Conservation (phyloP, 2,888 invertebrate genomes). For the Mesochorus sp. region DNA sequence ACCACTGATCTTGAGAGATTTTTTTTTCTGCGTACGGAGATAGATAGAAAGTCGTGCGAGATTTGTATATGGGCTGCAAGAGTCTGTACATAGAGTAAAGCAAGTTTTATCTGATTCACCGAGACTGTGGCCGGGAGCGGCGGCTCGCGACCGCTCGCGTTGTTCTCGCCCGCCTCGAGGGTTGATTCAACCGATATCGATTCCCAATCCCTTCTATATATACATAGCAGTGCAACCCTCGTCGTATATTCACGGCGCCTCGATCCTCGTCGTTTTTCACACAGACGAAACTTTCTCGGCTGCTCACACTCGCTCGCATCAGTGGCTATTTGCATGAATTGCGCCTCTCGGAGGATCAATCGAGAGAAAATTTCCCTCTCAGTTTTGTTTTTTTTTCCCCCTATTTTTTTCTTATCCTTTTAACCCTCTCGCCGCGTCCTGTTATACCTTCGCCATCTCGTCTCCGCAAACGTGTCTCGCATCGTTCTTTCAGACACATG, state of each 20-base stretch:
- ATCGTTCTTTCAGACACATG: no score
- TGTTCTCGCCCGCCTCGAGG: constrained; percentile 26
- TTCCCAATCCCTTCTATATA: constrained; percentile 43
- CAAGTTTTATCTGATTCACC: constrained; percentile 56
- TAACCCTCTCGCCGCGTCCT: neutral
- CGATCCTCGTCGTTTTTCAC: constrained; percentile 7
- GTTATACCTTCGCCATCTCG: no score
- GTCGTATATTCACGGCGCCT: neutral
- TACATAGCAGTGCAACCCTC: neutral
- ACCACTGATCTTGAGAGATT: neutral
- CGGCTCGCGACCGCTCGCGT: constrained; percentile 11
- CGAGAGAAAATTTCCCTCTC: constrained; percentile 40
- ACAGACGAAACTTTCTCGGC: constrained; percentile 13
- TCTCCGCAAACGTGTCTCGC: no score
- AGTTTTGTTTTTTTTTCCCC: neutral
- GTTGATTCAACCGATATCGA: constrained; percentile 59
- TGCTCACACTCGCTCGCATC: neutral
- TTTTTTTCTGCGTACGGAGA: neutral
- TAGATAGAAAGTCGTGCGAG: neutral
- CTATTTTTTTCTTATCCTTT: neutral
- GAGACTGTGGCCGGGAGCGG: constrained; percentile 26
- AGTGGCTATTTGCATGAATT: constrained; percentile 51
- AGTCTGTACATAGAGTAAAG: constrained; percentile 8
- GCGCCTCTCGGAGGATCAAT: constrained; percentile 53
- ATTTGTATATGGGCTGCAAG: constrained; percentile 1